Percentiles rank a stretch among this genome's conserved stretches.
Conservation (phyloP, 2,797 vertebrate species). For the Parotocinclus haroldoi region DNA sequence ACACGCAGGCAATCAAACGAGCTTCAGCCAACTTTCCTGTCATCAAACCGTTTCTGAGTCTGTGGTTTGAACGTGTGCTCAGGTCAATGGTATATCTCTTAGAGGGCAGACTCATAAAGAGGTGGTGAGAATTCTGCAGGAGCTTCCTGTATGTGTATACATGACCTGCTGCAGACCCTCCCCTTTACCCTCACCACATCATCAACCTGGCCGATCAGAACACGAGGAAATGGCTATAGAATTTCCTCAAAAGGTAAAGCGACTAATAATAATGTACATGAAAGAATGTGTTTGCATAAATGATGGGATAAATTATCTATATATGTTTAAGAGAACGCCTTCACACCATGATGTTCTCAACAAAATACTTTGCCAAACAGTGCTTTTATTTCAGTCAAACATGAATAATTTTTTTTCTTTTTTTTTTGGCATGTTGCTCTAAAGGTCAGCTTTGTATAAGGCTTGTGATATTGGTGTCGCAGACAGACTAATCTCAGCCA, state of each 20-base stretch:
- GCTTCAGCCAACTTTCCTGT: no score
- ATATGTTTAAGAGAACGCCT: no score
- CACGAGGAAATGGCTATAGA: slow-evolving; percentile 59
- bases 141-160: slow-evolving; percentile 84
- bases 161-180: slow-evolving; percentile 89
- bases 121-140: slow-evolving; percentile 91
- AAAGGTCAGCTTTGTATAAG: no score
- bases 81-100: slow-evolving; percentile 93
- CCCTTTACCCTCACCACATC: slow-evolving; percentile 58
- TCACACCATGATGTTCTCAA: no score
- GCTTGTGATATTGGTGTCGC: no score
- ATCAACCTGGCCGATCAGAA: slow-evolving; percentile 62
- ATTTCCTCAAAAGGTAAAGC: slow-evolving; percentile 73
- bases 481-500: no score
- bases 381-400: no score
- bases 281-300: no score
- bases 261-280: neutral
- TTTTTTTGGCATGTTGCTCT: no score
- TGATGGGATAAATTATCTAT: no score
- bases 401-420: no score
- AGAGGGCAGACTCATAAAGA: slow-evolving; percentile 92
- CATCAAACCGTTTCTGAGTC: neutral
- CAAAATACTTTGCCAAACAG: no score
- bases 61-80: slow-evolving; percentile 4
- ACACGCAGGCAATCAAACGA: neutral